These are phyloP conservation scores for Phoeniculus purpureus DNA, from an alignment of 2,797 vertebrate genomes.

Conservation along the genomic window DNA sequence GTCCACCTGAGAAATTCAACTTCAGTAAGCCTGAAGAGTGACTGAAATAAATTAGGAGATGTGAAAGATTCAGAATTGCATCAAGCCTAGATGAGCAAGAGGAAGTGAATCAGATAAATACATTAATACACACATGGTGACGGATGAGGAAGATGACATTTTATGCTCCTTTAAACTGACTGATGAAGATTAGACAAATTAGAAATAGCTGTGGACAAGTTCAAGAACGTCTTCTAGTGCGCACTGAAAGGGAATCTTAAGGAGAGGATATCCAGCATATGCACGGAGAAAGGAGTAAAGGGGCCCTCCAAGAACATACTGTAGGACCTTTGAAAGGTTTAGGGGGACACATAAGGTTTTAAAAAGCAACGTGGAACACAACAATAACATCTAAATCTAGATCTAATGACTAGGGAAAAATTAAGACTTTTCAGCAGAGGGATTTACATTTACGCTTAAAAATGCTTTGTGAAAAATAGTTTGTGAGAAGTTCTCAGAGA, in stretches of 20 bases:
- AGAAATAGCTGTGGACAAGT: slow-evolving; percentile 78
- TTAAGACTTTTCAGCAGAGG: background rate
- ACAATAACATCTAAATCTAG: background rate
- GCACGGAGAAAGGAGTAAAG: background rate
- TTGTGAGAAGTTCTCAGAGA: background rate
- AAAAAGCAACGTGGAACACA: background rate
- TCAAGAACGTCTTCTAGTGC: slow-evolving; percentile 61
- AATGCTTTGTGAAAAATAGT: background rate
- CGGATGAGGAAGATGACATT: slow-evolving; percentile 78
- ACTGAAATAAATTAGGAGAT: slow-evolving; percentile 82
- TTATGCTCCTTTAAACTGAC: slow-evolving; percentile 79
- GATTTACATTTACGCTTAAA: background rate
- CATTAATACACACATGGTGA: slow-evolving; percentile 77
- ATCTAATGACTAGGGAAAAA: background rate
- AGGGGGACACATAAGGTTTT: background rate
- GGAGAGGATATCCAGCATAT: slow-evolving; percentile 26
- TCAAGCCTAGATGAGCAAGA: slow-evolving; percentile 69
- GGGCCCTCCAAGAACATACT: background rate
- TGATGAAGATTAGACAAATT: slow-evolving; percentile 81
- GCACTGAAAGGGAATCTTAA: slow-evolving; percentile 71
- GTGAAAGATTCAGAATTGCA: slow-evolving; percentile 75
- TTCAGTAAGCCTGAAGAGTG: slow-evolving; percentile 68
- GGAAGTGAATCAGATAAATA: slow-evolving; percentile 80
- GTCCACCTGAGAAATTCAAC: slow-evolving; percentile 79
- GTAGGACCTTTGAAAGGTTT: background rate